Evolutionary conservation across 2,888 invertebrate genomes (phyloP), one percentile per base, ranked within the genome.

Genomic region (Nipponacmea schrenckii): DNA sequence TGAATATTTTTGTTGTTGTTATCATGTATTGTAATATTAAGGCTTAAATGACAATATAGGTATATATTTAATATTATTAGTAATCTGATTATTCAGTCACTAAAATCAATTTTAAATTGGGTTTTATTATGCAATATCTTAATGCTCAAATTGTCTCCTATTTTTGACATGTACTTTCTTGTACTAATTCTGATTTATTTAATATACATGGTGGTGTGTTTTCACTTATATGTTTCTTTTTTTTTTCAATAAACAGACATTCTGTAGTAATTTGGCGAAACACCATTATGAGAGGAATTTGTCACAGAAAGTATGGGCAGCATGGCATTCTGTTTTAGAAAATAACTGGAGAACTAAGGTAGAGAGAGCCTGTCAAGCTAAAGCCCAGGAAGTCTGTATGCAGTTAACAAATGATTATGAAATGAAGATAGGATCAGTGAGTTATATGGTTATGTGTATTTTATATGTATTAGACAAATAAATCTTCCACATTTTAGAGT

Each of bases 351-450:
- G 81, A 15, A 71, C 79, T 24, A 77, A 86, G 8, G 84, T 87
- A n/a, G 86, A 88, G 77, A 84, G 83, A 67, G 85, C 86, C 0
- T 88, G 88, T 77, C 87, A 89, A 78, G 77, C 80, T 31, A 87
- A 88, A 74, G 88, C 89, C 0, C 85, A 87, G 77, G 86, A 86
- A 77, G 83, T 89, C 64, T 88, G 88, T 71, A 74, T 83, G 72
- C 79, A 81, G n/a, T 81, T 88, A 39, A 86, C 85, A 8, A 80
- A 82, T 70, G 86, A 87, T 70, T 88, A 88, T 70, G 86, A 87
- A 74, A 76, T 81, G 17, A 83, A 81, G 74, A 77, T 88, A 4
- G 74, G 78, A 26, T 78, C 81, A 24, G 87, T 87, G 73, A 80
- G 83, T 78, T n/a, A n/a, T 56, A 31, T n/a, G n/a, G n/a, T n/a